Conservation (phyloP, 2,797 vertebrate genomes). For the Parauchenoglanis punctatus region DNA sequence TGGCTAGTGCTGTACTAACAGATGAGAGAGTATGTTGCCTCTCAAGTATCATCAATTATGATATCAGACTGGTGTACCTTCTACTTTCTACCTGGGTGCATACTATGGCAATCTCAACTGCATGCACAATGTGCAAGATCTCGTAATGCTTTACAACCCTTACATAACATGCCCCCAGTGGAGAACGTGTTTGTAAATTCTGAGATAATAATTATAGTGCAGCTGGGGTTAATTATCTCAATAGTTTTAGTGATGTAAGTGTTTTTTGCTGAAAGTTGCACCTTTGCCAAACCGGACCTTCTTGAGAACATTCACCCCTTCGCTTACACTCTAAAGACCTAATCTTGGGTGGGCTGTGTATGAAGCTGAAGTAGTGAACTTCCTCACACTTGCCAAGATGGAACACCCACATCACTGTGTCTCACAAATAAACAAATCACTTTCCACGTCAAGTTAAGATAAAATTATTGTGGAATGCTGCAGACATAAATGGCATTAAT, state of each 20-base stretch:
- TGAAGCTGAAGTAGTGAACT: slow-evolving; percentile 18
- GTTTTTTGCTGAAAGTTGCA: slow-evolving; percentile 31
- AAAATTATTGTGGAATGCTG: slow-evolving; percentile 26
- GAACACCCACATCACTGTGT: slow-evolving; percentile 30
- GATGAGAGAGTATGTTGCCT: neutral
- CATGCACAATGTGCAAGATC: neutral
- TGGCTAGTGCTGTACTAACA: neutral
- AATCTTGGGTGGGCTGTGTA: slow-evolving; percentile 16
- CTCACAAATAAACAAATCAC: slow-evolving; percentile 30
- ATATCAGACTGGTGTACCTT: neutral
- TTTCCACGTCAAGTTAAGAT: slow-evolving; percentile 1
- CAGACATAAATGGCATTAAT: slow-evolving; percentile 7
- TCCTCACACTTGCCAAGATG: slow-evolving; percentile 11
- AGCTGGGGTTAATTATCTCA: slow-evolving; percentile 50
- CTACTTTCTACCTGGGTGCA: neutral
- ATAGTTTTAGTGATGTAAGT: slow-evolving; percentile 43
- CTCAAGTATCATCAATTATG: neutral
- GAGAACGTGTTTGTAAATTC: neutral
- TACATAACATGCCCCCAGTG: neutral
- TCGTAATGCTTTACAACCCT: neutral
- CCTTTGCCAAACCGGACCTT: slow-evolving; percentile 18
- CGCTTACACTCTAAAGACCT: neutral
- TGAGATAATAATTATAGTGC: slow-evolving; percentile 15
- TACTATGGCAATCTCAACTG: neutral
- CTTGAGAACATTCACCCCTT: slow-evolving; percentile 22